Percentiles rank a stretch among this genome's conserved stretches.
Conservation (phyloP, 1,140 invertebrate species). For the Sycophaga agraensis region DNA sequence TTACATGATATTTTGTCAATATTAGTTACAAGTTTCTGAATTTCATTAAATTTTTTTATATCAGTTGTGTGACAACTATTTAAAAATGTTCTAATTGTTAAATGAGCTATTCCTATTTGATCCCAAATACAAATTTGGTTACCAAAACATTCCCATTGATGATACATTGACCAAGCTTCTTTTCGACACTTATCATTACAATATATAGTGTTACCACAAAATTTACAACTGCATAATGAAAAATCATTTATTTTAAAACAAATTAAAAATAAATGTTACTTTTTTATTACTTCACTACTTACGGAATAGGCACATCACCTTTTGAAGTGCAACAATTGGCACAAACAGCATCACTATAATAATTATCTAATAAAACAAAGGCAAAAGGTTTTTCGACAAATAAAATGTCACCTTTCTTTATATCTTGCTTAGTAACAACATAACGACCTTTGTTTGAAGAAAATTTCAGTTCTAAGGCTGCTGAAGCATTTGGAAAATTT, state of each 20-base stretch:
- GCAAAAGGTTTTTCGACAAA: slow-evolving; percentile 73
- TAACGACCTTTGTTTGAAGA: slow-evolving; percentile 56
- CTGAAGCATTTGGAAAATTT: slow-evolving; percentile 45
- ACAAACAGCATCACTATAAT: slow-evolving; percentile 50
- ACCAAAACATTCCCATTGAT: slow-evolving; percentile 75
- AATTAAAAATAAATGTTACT: slow-evolving; percentile 1
- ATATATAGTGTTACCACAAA: slow-evolving; percentile 66
- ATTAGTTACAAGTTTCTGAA: slow-evolving; percentile 51
- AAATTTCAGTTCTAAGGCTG: slow-evolving; percentile 40
- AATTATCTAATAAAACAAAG: slow-evolving; percentile 61
- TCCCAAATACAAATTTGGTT: slow-evolving; percentile 64
- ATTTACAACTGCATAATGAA: slow-evolving; percentile 60
- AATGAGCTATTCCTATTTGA: slow-evolving; percentile 75
- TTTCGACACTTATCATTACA: slow-evolving; percentile 67
- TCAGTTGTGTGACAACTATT: slow-evolving; percentile 49
- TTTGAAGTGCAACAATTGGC: slow-evolving; percentile 61
- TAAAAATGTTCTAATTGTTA: slow-evolving; percentile 69
- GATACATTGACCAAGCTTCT: slow-evolving; percentile 64
- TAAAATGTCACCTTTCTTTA: slow-evolving; percentile 65
- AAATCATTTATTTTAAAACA: slow-evolving; percentile 49
- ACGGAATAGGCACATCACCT: slow-evolving; percentile 55
- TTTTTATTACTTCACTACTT: slow-evolving; percentile 36
- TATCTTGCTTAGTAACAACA: slow-evolving; percentile 58
- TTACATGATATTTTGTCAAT: slow-evolving; percentile 50
- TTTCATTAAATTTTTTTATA: slow-evolving; percentile 44